Evolutionary conservation across 2,888 invertebrate genomes (phyloP), one percentile per base, ranked within the genome.

Genomic region (Crioceris asparagi): DNA sequence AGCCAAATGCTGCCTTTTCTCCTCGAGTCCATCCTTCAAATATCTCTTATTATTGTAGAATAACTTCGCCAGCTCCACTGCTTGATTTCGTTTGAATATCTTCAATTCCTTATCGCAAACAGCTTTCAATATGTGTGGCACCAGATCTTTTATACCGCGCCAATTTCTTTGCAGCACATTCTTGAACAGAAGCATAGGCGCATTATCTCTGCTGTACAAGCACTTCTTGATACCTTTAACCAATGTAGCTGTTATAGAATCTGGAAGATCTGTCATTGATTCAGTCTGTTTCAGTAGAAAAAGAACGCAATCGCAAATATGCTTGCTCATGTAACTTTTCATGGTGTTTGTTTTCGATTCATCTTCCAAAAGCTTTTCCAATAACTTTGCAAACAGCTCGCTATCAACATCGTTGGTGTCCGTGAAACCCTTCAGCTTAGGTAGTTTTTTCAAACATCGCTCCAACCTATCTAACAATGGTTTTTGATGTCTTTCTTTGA

Each of bases 11-110:
- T 40, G 40, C 17, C 35, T 44, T 17, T 48, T 35, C 38, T 47
- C 43, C 2, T 47, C 44, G 7, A 59, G 61, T 44, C 70, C 69
- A 3, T 43, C 43, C 11, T 40, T 48, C 18, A 69, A 54, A 25
- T 68, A 55, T 50, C 76, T 70, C 10, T 73, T 61, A 48, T 78
- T 74, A 32, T 69, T 67, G 56, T 78, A 83, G 46, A 82, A 77
- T 3, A 74, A 65, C n/a, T 67, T 64, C 30, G 83, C 56, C 39
- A 83, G 61, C 52, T 81, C 79, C 2, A 79, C 52, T 0, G 78
- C 78, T 62, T 83, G 82, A 43, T 71, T 75, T 29, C 77, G 70
- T 16, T 79, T 68, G 51, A 76, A 83, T 18, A 75, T 74, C 41
- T 81, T 68, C 2, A 79, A 71, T 14, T 69, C 68, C 12, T 63